Evolutionary conservation across 2,797 vertebrate genomes (phyloP).

Genomic region (Hafferia zeledoni): DNA sequence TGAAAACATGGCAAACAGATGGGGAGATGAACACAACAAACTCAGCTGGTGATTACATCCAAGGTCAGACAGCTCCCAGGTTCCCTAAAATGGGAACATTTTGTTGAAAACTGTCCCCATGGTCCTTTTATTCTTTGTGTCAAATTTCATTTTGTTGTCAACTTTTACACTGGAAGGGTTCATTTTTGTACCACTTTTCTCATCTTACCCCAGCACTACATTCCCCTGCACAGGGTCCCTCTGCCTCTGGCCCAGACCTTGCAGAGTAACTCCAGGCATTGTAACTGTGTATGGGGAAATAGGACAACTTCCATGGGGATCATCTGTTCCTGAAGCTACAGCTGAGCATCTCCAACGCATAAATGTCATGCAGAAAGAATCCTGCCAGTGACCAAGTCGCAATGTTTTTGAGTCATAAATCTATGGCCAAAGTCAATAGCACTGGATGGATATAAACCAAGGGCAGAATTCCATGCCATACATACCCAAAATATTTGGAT

Average conservation of each 20-base stretch:
- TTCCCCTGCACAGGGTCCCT: background rate
- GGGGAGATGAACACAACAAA: slow-evolving; percentile 1
- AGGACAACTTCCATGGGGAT: background rate
- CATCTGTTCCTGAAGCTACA: background rate
- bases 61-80: background rate
- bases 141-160: background rate
- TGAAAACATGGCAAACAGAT: slow-evolving; percentile 60
- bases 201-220: background rate
- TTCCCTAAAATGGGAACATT: background rate
- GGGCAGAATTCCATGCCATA: background rate
- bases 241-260: background rate
- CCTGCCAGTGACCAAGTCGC: background rate
- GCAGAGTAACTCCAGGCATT: background rate
- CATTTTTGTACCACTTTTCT: background rate
- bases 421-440: background rate
- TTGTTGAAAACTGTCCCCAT: background rate
- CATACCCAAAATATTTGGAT: background rate
- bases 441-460: background rate
- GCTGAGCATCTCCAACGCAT: background rate
- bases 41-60: background rate
- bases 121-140: background rate
- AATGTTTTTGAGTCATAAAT: background rate
- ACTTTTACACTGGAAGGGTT: background rate
- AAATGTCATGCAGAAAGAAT: background rate
- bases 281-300: background rate